Percentiles rank a stretch among this genome's conserved stretches.
Evolutionary conservation across 2,888 invertebrate genomes (phyloP).

Genomic region (Orthosia incerta): DNA sequence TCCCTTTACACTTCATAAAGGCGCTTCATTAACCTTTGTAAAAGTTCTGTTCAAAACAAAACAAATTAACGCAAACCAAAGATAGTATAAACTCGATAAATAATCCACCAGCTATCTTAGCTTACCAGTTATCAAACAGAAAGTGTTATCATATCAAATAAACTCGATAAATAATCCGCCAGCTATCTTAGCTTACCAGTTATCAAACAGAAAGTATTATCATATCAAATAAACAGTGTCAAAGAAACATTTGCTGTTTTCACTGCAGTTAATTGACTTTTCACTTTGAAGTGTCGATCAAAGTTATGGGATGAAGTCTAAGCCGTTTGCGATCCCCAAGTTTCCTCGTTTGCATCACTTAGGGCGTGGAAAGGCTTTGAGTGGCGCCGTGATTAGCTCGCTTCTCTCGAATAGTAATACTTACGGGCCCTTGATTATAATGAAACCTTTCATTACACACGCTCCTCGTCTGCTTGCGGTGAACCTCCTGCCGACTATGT

Average conservation of each 20-base stretch:
- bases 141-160: neutral
- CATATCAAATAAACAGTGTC: slow-evolving; percentile 44
- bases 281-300: slow-evolving; percentile 86
- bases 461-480: slow-evolving; percentile 50
- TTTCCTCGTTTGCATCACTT: slow-evolving; percentile 88
- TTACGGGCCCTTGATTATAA: slow-evolving; percentile 75
- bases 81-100: slow-evolving; percentile 30
- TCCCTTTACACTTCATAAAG: slow-evolving; percentile 27
- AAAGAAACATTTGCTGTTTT: slow-evolving; percentile 66
- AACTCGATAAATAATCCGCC: slow-evolving; percentile 31
- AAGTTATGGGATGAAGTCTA: slow-evolving; percentile 84
- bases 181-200: slow-evolving; percentile 21
- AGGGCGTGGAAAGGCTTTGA: slow-evolving; percentile 83
- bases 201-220: slow-evolving; percentile 28
- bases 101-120: slow-evolving; percentile 26
- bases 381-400: slow-evolving; percentile 82
- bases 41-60: slow-evolving; percentile 40
- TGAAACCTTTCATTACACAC: slow-evolving; percentile 73
- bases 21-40: slow-evolving; percentile 28
- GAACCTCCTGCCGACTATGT: slow-evolving; percentile 39
- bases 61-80: slow-evolving; percentile 31
- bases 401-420: slow-evolving; percentile 74
- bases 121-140: neutral
- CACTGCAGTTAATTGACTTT: slow-evolving; percentile 76
- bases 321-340: slow-evolving; percentile 84